Conservation (phyloP, 2,797 vertebrate genomes). For the Chromis chromis region DNA sequence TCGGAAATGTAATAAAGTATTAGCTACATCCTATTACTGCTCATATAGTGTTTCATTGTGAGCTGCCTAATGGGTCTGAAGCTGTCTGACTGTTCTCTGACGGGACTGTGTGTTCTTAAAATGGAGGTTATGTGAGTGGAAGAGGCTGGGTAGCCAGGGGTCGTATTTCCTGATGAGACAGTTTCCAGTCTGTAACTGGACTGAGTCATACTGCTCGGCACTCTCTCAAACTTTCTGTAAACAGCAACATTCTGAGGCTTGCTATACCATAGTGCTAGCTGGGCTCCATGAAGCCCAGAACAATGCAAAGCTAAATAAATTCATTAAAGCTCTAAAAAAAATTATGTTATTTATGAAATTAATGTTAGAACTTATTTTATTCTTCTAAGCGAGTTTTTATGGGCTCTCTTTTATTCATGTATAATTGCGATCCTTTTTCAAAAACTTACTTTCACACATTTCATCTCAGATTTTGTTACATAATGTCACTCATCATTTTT, state of each 20-base stretch:
- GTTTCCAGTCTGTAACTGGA: conserved; percentile 52
- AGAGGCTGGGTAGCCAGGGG: conserved; percentile 6
- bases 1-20: conserved; percentile 48
- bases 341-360: too few relatives aligned
- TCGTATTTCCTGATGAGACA: conserved; percentile 56
- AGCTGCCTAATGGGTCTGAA: conserved; percentile 41
- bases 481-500: too few relatives aligned
- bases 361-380: neutral
- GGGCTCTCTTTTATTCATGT: neutral
- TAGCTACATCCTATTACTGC: conserved; percentile 19
- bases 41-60: conserved; percentile 36
- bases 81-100: conserved; percentile 5
- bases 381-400: neutral
- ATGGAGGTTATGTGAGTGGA: conserved; percentile 23
- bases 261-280: neutral
- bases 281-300: neutral
- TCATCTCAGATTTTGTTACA: too few relatives aligned
- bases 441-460: too few relatives aligned
- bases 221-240: conserved; percentile 16
- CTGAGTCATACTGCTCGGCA: conserved; percentile 62
- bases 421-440: too few relatives aligned
- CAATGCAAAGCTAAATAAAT: neutral
- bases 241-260: neutral
- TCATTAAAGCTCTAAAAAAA: neutral
- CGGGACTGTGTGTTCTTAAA: conserved; percentile 34